A percentile compares a stretch with the other conserved stretches of the same genome.
Conservation (phyloP, 2,888 invertebrate species). For the Asteroscopus sphinx region DNA sequence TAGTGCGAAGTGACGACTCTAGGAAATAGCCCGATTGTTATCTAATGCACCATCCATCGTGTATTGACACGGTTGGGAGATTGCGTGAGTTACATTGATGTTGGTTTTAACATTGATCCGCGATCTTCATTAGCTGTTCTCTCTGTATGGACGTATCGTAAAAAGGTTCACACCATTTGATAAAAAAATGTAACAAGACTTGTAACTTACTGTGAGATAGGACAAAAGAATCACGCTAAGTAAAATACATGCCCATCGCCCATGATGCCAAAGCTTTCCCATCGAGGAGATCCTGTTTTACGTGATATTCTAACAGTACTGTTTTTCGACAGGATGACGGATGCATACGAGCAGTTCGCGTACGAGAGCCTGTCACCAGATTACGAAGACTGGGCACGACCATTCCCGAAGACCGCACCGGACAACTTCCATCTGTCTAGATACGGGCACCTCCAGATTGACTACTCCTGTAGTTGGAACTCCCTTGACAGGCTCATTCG, state of each 20-base stretch:
- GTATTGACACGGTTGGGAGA: constrained; percentile 71
- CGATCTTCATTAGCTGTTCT: constrained; percentile 16
- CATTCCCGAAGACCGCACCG: constrained; percentile 92
- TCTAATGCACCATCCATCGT: constrained; percentile 68
- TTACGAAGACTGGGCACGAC: constrained; percentile 92
- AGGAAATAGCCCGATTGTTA: constrained; percentile 70
- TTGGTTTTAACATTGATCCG: constrained; percentile 45
- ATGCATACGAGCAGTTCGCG: constrained; percentile 81
- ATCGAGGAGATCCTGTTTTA: neutral
- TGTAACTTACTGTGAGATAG: too few species aligned
- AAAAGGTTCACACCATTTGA: too few species aligned
- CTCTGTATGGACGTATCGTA: too few species aligned
- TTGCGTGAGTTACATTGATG: constrained; percentile 40
- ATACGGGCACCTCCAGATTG: constrained; percentile 94
- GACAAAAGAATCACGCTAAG: neutral
- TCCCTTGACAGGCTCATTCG: constrained; percentile 94
- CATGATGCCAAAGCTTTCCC: neutral
- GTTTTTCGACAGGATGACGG: constrained; percentile 74
- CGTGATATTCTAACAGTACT: neutral
- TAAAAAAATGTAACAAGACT: too few species aligned
- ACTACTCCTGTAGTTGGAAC: constrained; percentile 95
- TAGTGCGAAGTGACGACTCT: constrained; percentile 68
- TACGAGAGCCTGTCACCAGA: constrained; percentile 86
- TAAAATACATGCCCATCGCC: neutral
- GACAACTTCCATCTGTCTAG: constrained; percentile 93